Evolutionary conservation across 2,888 invertebrate genomes (phyloP).

Genomic region (Eupithecia pulchellata): DNA sequence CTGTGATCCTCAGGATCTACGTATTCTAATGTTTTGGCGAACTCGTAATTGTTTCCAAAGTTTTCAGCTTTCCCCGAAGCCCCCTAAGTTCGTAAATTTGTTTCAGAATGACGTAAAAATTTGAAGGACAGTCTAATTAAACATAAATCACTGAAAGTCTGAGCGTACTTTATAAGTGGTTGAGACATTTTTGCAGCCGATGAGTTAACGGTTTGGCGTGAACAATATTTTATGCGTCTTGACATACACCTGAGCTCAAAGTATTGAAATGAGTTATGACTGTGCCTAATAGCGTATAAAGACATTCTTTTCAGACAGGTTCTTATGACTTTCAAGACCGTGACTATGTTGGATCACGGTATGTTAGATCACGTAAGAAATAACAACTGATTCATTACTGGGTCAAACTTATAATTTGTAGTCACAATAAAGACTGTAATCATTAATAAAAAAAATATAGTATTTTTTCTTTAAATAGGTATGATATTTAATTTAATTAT

Average conservation of each 20-base stretch:
- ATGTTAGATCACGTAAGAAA: too few relatives aligned
- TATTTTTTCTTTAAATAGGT: too few relatives aligned
- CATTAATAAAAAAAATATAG: too few relatives aligned
- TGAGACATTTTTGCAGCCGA: conserved; percentile 70
- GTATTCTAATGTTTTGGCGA: conserved; percentile 51
- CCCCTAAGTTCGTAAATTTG: conserved; percentile 63
- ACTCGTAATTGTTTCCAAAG: conserved; percentile 62
- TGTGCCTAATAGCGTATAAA: conserved; percentile 43
- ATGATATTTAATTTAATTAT: too few relatives aligned
- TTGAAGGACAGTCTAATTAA: conserved; percentile 74
- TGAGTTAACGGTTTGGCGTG: conserved; percentile 77
- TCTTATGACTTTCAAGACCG: not conserved
- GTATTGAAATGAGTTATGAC: conserved; percentile 70
- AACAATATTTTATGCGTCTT: conserved; percentile 73
- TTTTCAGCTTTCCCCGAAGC: conserved; percentile 53
- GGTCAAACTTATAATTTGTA: too few relatives aligned
- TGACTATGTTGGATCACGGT: too few relatives aligned
- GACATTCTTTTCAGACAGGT: conserved; percentile 17
- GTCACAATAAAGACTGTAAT: too few relatives aligned
- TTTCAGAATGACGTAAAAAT: conserved; percentile 67
- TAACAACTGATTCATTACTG: too few relatives aligned
- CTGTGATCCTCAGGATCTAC: conserved; percentile 46
- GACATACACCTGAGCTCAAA: conserved; percentile 73
- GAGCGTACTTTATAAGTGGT: conserved; percentile 63
- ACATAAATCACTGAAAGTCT: conserved; percentile 77